Percentiles rank a stretch among this genome's conserved stretches.
These are phyloP conservation scores for Mythimna vitellina DNA, from an alignment of 2,888 invertebrate genomes.

Conservation along the genomic window DNA sequence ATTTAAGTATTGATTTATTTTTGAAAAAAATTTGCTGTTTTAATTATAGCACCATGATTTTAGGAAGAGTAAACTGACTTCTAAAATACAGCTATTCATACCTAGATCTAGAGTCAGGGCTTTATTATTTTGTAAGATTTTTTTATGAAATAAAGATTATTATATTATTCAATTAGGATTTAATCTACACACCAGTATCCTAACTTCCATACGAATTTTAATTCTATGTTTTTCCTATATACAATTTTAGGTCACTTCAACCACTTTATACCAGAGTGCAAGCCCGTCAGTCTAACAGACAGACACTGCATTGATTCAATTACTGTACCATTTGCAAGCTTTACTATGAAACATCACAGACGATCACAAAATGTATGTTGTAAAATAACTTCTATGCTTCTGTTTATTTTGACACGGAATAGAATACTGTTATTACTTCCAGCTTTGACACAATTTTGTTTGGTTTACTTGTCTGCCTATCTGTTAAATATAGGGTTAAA, in stretches of 20 bases:
- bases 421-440: slow-evolving; percentile 1
- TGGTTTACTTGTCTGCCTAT: neutral
- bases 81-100: no score
- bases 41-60: no score
- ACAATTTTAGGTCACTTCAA: neutral
- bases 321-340: slow-evolving; percentile 32
- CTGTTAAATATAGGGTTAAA: neutral
- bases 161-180: neutral
- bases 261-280: neutral
- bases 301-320: slow-evolving; percentile 26
- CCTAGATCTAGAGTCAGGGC: no score
- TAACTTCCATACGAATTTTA: neutral
- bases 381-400: neutral
- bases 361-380: neutral
- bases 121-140: no score
- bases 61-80: no score
- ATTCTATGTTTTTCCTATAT: neutral
- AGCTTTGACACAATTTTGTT: slow-evolving; percentile 9
- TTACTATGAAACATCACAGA: slow-evolving; percentile 20
- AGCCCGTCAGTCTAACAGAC: neutral
- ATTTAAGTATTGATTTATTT: no score
- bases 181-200: neutral
- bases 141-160: no score
- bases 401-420: slow-evolving; percentile 14
- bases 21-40: no score